phyloP scores from a whole-genome alignment of 1,140 invertebrate species.

The Pseudoatta argentina region DNA sequence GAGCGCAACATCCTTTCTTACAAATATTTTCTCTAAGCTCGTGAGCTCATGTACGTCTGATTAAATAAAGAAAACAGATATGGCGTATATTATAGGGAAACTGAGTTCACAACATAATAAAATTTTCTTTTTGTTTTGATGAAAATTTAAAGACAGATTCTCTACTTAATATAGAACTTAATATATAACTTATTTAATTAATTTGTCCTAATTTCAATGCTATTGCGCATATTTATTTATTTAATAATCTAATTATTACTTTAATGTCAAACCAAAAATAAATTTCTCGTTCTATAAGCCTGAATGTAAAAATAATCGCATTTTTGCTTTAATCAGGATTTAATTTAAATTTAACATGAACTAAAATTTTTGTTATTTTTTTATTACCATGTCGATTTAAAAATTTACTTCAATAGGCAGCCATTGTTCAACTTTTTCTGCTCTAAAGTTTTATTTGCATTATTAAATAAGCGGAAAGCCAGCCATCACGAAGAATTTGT shows the following conservation, averaged over 20 bases:
- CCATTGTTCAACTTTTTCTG: neutral
- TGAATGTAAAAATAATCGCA: neutral
- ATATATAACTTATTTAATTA: neutral
- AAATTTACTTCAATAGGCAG: conserved; percentile 4
- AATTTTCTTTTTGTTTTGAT: conserved; percentile 25
- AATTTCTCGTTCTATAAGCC: neutral
- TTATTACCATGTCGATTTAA: conserved; percentile 11
- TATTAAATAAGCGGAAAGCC: conserved; percentile 46
- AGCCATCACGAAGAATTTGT: conserved; percentile 22
- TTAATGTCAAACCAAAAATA: neutral
- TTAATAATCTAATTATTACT: neutral
- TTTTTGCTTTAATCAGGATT: neutral
- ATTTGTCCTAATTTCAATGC: neutral
- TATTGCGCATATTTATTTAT: neutral
- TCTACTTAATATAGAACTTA: neutral
- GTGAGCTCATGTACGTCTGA: conserved; percentile 30
- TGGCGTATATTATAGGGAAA: conserved; percentile 25
- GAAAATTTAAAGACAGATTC: neutral
- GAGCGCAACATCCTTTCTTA: conserved; percentile 14
- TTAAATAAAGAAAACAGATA: conserved; percentile 57
- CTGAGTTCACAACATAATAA: conserved; percentile 29
- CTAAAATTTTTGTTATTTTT: neutral
- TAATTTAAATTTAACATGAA: neutral
- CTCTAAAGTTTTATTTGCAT: conserved; percentile 31
- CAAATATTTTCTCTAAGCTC: conserved; percentile 46